A percentile compares a stretch with the other conserved stretches of the same genome.
Evolutionary conservation across 2,113 vertebrate species (phyloP).

Genomic region (Chaenocephalus aceratus): DNA sequence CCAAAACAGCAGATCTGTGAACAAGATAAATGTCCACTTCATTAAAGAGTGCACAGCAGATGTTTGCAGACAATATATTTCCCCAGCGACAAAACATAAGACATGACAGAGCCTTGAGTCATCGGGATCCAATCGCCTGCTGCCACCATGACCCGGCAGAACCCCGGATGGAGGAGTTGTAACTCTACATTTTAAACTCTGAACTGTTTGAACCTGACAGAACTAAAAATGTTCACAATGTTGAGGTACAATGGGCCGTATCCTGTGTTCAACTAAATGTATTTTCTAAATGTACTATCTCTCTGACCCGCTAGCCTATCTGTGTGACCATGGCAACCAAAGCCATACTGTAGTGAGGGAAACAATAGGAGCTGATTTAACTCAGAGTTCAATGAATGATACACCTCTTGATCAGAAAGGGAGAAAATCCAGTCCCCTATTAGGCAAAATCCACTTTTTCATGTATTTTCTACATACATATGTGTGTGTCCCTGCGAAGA

Average conservation of each 20-base stretch:
- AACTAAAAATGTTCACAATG: neutral
- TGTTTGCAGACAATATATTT: no score
- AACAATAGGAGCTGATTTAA: constrained; percentile 4
- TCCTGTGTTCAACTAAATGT: neutral
- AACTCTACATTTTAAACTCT: neutral
- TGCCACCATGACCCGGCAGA: no score
- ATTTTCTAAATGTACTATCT: neutral
- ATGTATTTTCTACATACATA: no score
- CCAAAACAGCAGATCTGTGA: neutral
- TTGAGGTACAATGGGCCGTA: neutral
- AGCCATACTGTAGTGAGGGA: neutral
- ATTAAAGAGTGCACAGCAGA: neutral
- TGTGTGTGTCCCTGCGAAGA: no score
- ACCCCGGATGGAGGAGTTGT: neutral
- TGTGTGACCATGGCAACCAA: neutral
- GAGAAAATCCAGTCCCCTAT: neutral
- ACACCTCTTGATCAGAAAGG: neutral
- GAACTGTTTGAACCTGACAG: neutral
- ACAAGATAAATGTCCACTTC: neutral
- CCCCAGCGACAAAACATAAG: no score
- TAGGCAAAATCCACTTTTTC: no score
- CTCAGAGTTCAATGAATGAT: neutral
- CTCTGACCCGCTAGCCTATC: neutral
- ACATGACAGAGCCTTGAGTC: neutral
- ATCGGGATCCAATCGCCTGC: neutral